These are phyloP conservation scores for Pecten maximus DNA, from an alignment of 2,888 invertebrate species.

Conservation along the genomic window DNA sequence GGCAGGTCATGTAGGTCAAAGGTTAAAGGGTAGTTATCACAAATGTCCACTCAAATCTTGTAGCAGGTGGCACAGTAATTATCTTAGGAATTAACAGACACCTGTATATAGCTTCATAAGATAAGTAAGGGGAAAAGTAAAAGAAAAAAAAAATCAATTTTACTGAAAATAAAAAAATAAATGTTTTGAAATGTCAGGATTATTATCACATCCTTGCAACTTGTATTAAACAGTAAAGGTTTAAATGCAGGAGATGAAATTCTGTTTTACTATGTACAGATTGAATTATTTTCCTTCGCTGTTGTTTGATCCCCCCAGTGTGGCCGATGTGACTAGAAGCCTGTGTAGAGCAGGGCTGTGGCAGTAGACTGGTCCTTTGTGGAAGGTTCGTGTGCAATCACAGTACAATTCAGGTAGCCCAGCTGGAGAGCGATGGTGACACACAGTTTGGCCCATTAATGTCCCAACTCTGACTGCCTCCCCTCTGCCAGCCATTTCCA, in stretches of 20 bases:
- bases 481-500: conserved; percentile 29
- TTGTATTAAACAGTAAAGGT: not conserved
- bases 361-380: conserved; percentile 5
- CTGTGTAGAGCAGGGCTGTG: not conserved
- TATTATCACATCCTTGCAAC: not conserved
- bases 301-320: not conserved
- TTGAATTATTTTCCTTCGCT: not conserved
- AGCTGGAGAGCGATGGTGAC: not conserved
- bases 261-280: not conserved
- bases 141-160: not conserved
- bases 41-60: no score
- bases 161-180: no score
- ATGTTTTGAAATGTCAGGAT: not conserved
- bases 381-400: conserved; percentile 33
- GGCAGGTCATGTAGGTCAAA: no score
- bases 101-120: not conserved
- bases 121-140: not conserved
- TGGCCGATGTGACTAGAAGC: not conserved
- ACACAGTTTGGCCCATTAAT: conserved; percentile 24
- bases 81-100: not conserved
- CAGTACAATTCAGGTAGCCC: conserved; percentile 33
- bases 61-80: not conserved
- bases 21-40: no score
- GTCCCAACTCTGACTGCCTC: not conserved
- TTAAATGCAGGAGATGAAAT: not conserved